Evolutionary conservation across 2,888 invertebrate species (phyloP), one percentile per base, ranked within the genome.

Genomic region (Ectemnius lituratus): DNA sequence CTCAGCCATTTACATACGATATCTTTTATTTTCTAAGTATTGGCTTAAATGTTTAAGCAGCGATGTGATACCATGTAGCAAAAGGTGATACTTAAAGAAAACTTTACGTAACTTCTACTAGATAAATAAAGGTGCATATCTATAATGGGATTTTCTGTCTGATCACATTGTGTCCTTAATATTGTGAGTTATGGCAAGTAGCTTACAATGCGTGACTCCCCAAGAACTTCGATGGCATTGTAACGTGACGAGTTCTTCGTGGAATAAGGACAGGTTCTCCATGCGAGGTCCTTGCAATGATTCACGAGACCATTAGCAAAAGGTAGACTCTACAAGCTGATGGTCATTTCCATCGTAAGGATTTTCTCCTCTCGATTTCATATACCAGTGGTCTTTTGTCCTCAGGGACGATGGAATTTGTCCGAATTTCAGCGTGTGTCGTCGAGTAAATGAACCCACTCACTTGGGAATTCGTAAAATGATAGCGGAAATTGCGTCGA

Each of bases 401-500:
- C 18, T 23, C 23, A 45, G 13, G 18, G 8, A 6, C 8, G 13
- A 37, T 28, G 52, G 63, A 64, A 62, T 68, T 57, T 57, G 49
- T 66, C 52, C 67, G 67, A 75, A 63, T 67, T 75, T 75, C 71
- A 56, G 52, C 47, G 57, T 37, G 63, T 47, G 58, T 18, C 66
- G 47, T n/a, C 13, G 8, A 16, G 20, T 18, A 28, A 46, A 13
- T 62, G 65, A 63, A 27, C 49, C 1, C 20, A 37, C 52, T 23
- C 62, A 13, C 6, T 14, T 56, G 14, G 16, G 11, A 49, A 11
- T 16, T 57, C 62, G 78, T 78, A 79, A 79, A 76, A 66, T 58
- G 75, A 79, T 66, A 76, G 76, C 76, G 79, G 78, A 79, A 78
- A 76, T 78, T 78, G 78, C 63, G 79, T 76, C 66, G 16, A 73